These are phyloP conservation scores for Liodrosophila aerea DNA, from an alignment of 2,888 invertebrate genomes.

Conservation along the genomic window DNA sequence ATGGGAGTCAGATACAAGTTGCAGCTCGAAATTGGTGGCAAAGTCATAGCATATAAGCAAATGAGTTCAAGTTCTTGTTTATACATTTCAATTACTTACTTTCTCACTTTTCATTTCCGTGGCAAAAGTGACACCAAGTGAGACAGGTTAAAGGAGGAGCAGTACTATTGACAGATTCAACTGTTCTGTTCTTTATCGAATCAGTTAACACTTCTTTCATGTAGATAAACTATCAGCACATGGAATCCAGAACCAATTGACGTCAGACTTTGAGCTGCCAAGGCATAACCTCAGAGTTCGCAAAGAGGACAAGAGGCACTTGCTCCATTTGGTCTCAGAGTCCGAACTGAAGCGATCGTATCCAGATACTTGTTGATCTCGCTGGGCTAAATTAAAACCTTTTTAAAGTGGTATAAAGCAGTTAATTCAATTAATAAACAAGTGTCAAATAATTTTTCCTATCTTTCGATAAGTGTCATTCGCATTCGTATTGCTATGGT, in stretches of 20 bases:
- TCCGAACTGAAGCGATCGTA: constrained; percentile 48
- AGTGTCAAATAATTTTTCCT: constrained; percentile 57
- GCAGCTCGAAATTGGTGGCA: not conserved
- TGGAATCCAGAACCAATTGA: constrained; percentile 37
- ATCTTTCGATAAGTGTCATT: constrained; percentile 19
- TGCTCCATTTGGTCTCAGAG: not conserved
- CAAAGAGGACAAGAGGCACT: constrained; percentile 18
- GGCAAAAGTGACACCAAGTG: not conserved
- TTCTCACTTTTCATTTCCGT: constrained; percentile 13
- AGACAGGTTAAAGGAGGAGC: not conserved
- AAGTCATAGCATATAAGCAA: no score
- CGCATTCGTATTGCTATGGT: no score
- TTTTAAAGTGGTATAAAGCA: constrained; percentile 73
- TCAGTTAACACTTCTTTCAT: constrained; percentile 34
- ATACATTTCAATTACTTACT: no score
- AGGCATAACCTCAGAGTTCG: constrained; percentile 17
- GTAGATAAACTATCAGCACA: not conserved
- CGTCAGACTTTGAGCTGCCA: constrained; percentile 29
- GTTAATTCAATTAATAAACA: constrained; percentile 71
- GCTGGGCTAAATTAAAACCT: constrained; percentile 48
- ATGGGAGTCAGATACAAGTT: not conserved
- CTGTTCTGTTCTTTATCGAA: constrained; percentile 31
- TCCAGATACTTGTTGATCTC: constrained; percentile 60
- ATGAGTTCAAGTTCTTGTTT: no score
- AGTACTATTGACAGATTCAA: constrained; percentile 26